Evolutionary conservation across 2,888 invertebrate genomes (phyloP).

Genomic region (Lochmaea capreae): DNA sequence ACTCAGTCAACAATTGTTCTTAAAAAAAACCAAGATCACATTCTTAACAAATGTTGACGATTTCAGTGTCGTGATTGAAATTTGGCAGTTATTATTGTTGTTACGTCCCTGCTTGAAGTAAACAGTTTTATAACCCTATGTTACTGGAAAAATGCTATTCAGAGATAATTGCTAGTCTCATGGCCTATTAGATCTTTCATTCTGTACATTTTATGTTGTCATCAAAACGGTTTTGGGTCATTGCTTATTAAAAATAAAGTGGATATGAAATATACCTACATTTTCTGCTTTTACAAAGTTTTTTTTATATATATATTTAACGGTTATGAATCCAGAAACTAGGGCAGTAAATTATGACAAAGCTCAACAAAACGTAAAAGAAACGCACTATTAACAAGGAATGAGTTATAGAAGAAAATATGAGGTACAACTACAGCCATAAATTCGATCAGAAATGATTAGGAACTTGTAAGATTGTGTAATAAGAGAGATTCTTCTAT

Average conservation of each 20-base stretch:
- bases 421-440: too few relatives aligned
- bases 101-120: constrained; percentile 26
- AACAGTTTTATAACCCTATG: constrained; percentile 45
- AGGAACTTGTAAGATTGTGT: too few relatives aligned
- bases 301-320: not conserved
- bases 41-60: not conserved
- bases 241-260: constrained; percentile 19
- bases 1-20: not conserved
- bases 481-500: too few relatives aligned
- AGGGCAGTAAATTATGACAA: not conserved
- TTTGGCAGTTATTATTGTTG: not conserved
- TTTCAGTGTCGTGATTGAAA: not conserved
- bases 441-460: too few relatives aligned
- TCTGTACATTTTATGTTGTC: constrained; percentile 22
- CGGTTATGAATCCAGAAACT: not conserved
- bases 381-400: not conserved
- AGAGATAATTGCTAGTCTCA: constrained; percentile 51
- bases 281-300: not conserved
- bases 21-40: not conserved
- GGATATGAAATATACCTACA: not conserved
- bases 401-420: not conserved
- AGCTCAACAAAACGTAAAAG: not conserved
- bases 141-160: constrained; percentile 49
- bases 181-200: constrained; percentile 49
- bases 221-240: constrained; percentile 14